Conservation (phyloP, 2,113 vertebrate genomes). For the Marcusenius ussheri region DNA sequence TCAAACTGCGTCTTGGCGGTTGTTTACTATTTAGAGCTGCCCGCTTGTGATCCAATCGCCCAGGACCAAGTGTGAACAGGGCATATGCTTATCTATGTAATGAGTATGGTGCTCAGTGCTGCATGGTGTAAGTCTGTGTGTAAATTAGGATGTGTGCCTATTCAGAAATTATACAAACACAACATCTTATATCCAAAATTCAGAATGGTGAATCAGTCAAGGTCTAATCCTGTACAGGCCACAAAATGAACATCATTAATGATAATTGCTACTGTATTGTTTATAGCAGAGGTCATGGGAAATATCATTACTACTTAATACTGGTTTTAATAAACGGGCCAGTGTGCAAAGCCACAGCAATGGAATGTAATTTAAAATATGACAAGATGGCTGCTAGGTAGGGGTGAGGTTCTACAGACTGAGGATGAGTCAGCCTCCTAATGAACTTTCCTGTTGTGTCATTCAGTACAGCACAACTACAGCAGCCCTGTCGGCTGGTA, state of each 20-base stretch:
- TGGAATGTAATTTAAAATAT: conserved; percentile 21
- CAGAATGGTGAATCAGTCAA: background rate
- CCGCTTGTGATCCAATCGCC: background rate
- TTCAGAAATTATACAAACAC: background rate
- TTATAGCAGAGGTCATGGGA: background rate
- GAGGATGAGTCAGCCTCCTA: conserved; percentile 64
- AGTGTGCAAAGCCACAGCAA: conserved; percentile 44
- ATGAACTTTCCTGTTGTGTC: conserved; percentile 65
- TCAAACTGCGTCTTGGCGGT: background rate
- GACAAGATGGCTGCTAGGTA: conserved; percentile 65
- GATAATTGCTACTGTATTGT: background rate
- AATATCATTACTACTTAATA: background rate
- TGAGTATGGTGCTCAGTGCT: background rate
- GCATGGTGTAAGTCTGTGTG: background rate
- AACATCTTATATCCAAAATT: background rate
- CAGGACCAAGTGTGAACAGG: background rate
- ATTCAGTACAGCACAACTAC: conserved; percentile 50
- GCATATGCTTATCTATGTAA: background rate
- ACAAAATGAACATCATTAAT: background rate
- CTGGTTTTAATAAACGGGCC: background rate
- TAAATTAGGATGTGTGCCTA: background rate
- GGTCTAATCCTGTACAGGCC: background rate
- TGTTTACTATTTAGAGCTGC: background rate
- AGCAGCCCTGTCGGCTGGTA: conserved; percentile 49
- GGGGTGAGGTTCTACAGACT: conserved; percentile 31